Percentiles rank a stretch among this genome's conserved stretches.
These are phyloP conservation scores for Standfussiana lucernea DNA, from an alignment of 2,888 invertebrate species.

Conservation along the genomic window DNA sequence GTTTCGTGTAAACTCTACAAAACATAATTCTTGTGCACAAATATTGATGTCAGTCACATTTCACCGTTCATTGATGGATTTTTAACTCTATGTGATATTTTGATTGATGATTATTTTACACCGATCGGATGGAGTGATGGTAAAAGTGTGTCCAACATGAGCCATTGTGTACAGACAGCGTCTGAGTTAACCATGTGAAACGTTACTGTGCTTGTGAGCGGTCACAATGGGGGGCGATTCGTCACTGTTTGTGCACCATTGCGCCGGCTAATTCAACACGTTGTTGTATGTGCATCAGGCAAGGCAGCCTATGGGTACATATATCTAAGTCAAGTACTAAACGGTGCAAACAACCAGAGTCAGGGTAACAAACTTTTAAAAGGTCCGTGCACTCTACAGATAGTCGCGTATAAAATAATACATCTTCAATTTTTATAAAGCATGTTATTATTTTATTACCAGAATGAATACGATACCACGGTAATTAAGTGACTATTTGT, in stretches of 20 bases:
- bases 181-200: conserved; percentile 60
- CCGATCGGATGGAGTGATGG: conserved; percentile 26
- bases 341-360: conserved; percentile 15
- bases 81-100: conserved; percentile 42
- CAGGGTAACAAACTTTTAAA: conserved; percentile 15
- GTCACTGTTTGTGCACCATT: conserved; percentile 62
- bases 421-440: background rate
- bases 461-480: background rate
- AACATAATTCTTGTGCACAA: conserved; percentile 13
- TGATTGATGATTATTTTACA: conserved; percentile 51
- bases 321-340: conserved; percentile 6
- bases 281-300: conserved; percentile 35
- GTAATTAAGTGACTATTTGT: background rate
- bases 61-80: conserved; percentile 36
- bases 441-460: background rate
- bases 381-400: conserved; percentile 30
- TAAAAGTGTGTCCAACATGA: conserved; percentile 47
- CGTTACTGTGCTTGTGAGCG: conserved; percentile 35
- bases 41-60: conserved; percentile 20
- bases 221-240: conserved; percentile 50
- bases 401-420: background rate
- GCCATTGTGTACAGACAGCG: conserved; percentile 46
- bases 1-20: conserved; percentile 3
- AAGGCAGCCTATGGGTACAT: background rate
- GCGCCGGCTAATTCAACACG: conserved; percentile 55